These are phyloP conservation scores for Xylota segnis DNA, from an alignment of 2,888 invertebrate species.

Conservation along the genomic window DNA sequence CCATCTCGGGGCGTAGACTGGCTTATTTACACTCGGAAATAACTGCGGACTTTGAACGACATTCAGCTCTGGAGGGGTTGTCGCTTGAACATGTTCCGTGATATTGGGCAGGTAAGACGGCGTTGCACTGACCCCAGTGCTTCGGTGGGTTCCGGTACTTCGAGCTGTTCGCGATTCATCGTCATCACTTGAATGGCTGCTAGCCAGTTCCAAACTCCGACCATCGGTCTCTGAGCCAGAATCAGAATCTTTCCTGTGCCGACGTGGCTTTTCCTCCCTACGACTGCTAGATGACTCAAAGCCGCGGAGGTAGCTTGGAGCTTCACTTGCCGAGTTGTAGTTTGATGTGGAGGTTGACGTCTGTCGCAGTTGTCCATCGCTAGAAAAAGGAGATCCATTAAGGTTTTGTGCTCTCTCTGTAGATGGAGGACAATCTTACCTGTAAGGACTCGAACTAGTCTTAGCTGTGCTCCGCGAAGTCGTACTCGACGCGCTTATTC, in stretches of 20 bases:
- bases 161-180: conserved; percentile 87
- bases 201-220: conserved; percentile 94
- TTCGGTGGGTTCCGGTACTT: conserved; percentile 84
- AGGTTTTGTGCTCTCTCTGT: not conserved
- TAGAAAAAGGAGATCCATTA: conserved; percentile 80
- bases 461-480: conserved; percentile 97
- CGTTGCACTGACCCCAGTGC: conserved; percentile 84
- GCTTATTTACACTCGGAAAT: conserved; percentile 88
- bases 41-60: conserved; percentile 89
- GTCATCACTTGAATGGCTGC: conserved; percentile 98
- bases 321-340: conserved; percentile 92
- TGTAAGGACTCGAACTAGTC: conserved; percentile 96
- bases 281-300: conserved; percentile 81
- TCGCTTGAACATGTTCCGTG: conserved; percentile 86
- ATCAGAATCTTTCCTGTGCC: conserved; percentile 88
- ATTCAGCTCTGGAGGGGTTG: conserved; percentile 87
- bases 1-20: conserved; percentile 89
- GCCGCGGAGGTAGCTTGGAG: conserved; percentile 89
- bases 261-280: conserved; percentile 82
- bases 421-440: conserved; percentile 85
- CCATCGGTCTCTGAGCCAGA: conserved; percentile 93
- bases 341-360: conserved; percentile 95
- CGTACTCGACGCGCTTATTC: conserved; percentile 97
- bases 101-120: conserved; percentile 88
- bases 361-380: conserved; percentile 93